Evolutionary conservation across 2,113 vertebrate genomes (phyloP), one percentile per base, ranked within the genome.

Genomic region (Emydura subglobosa): DNA sequence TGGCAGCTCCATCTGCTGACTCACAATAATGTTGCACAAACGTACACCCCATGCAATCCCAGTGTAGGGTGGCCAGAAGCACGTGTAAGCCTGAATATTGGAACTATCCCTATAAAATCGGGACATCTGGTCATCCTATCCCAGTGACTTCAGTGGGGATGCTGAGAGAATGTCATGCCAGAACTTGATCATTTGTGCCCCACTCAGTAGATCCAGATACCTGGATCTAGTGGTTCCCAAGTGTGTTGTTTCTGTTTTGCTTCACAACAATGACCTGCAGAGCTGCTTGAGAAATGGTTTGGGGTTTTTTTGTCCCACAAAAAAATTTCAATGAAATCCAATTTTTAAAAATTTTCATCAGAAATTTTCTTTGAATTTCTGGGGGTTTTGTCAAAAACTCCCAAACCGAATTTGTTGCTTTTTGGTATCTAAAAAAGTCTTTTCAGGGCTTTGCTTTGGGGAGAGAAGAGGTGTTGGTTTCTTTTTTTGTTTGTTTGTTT

Each of bases 1-100:
- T 42, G 76, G n/a, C 84, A 90, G 93, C 88, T 80, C 49, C 93
- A 92, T 87, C 90, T 94, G 89, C 91, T 1, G 29, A 86, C 53
- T 3, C 10, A 49, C 79, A 82, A 53, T 65, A 89, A 19, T 54
- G 3, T 4, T 5, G 3, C 83, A 54, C 8, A 53, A 16, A 44
- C 72, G 2, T 44, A 24, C 12, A 34, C 53, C 29, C 31, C 42
- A 2, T 54, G 10, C 21, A 34, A 81, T 42, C 19, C 14, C 7
- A 29, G 7, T 14, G 24, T 39, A 39, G 19, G 19, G 65, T 72
- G 65, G 9, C 9, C 65, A 72, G n/a, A 72, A 21, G 65, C n/a
- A 72, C 19, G 19, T 11, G 65, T 72, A 34, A 72, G 47, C 47
- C 47, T 47, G 47, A 47, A 47, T 47, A 47, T 47, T 47, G 47